A percentile compares a stretch with the other conserved stretches of the same genome.
Evolutionary conservation across 1,140 invertebrate species (phyloP).

Genomic region (Plectrocnemia conspersa): DNA sequence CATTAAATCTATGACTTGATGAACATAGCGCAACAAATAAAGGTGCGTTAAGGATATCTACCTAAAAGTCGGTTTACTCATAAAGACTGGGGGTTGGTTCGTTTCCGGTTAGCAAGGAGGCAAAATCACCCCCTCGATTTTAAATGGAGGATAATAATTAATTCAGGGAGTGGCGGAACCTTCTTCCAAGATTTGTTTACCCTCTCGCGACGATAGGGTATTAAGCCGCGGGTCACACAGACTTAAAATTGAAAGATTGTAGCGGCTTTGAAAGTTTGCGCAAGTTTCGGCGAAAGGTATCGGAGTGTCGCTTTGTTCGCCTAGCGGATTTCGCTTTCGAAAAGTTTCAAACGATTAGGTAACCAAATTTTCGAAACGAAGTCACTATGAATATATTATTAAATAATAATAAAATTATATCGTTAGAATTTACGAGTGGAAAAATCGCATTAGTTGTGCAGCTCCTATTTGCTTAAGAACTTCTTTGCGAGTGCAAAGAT

Average conservation of each 20-base stretch:
- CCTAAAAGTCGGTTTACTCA: constrained; percentile 15
- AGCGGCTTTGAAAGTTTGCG: constrained; percentile 8
- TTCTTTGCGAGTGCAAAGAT: no score
- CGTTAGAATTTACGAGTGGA: not conserved
- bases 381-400: not conserved
- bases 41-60: constrained; percentile 15
- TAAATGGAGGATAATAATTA: constrained; percentile 18
- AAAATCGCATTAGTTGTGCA: not conserved
- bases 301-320: not conserved
- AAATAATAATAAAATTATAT: not conserved
- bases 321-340: not conserved
- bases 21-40: no score
- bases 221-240: constrained; percentile 22
- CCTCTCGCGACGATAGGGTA: constrained; percentile 17
- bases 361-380: not conserved
- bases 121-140: constrained; percentile 8
- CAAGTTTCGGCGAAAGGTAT: not conserved
- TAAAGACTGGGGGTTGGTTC: not conserved
- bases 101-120: not conserved
- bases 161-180: constrained; percentile 6
- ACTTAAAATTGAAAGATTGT: constrained; percentile 17
- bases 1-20: constrained; percentile 1
- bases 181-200: constrained; percentile 19
- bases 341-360: not conserved
- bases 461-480: no score